Conservation (phyloP, 2,888 invertebrate species). For the Pristionchus maxplancki region DNA sequence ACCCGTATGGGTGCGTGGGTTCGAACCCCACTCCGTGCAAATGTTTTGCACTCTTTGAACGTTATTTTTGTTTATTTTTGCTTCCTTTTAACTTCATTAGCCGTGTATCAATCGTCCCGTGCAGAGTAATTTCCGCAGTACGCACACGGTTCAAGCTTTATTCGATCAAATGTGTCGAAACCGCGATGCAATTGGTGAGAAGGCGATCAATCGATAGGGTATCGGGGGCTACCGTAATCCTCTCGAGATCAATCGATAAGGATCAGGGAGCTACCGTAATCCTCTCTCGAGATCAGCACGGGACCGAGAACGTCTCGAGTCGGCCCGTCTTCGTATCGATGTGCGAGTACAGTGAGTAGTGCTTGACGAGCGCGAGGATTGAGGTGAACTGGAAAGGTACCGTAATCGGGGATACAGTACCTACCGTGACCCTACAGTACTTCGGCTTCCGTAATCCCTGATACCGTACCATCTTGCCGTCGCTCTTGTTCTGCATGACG, state of each 20-base stretch:
- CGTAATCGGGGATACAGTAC: not conserved
- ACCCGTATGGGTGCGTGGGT: conserved; percentile 55
- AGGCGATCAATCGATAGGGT: not conserved
- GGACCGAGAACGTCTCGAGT: not conserved
- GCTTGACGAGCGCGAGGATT: not conserved
- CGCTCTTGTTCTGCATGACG: conserved; percentile 36
- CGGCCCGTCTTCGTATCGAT: not conserved
- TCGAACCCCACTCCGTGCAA: conserved; percentile 56
- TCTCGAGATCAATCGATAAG: no score
- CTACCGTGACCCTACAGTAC: not conserved
- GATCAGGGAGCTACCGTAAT: not conserved
- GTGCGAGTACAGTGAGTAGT: not conserved
- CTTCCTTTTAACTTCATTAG: no score
- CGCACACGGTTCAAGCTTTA: not conserved
- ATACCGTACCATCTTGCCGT: conserved; percentile 15
- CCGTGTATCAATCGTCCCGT: no score
- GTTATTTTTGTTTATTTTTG: not conserved
- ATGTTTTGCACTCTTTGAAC: not conserved
- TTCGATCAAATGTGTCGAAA: not conserved
- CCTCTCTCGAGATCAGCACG: not conserved
- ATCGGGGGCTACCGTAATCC: not conserved
- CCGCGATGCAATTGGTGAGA: not conserved
- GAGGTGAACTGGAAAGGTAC: conserved; percentile 21
- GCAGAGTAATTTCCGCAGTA: no score
- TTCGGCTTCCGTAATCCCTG: not conserved